Evolutionary conservation across 1,140 invertebrate species (phyloP).

Genomic region (Trichonephila clavata): DNA sequence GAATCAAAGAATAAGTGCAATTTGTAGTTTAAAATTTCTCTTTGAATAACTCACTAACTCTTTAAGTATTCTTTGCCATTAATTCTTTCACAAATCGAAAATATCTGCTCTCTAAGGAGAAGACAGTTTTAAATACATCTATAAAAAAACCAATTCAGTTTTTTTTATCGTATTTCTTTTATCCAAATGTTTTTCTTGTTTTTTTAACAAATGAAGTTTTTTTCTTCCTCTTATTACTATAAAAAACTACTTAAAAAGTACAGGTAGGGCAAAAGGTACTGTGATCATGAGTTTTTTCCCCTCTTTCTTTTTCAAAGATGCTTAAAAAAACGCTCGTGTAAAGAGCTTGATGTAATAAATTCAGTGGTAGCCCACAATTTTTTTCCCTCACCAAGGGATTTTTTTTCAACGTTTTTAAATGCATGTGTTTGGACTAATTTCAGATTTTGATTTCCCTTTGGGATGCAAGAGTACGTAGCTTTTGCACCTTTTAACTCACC

Average conservation of each 20-base stretch:
- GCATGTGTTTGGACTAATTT: neutral
- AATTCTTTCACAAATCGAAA: neutral
- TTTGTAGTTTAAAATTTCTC: constrained; percentile 13
- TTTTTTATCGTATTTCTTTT: neutral
- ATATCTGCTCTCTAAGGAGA: neutral
- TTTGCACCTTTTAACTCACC: neutral
- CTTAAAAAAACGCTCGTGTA: constrained; percentile 1
- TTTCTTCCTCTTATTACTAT: neutral
- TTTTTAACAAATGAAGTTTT: neutral
- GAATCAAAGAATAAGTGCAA: constrained; percentile 26
- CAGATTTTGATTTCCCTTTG: neutral
- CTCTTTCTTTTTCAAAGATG: neutral
- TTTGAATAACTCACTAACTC: neutral
- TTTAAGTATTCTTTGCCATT: neutral
- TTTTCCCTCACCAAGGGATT: neutral
- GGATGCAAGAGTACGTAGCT: neutral
- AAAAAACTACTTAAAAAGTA: neutral
- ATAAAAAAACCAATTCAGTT: neutral
- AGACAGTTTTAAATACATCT: neutral
- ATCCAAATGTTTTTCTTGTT: neutral
- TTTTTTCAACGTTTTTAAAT: neutral
- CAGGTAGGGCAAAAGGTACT: neutral
- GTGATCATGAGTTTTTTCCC: neutral
- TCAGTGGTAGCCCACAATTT: constrained; percentile 15
- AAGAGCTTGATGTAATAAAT: neutral